A percentile compares a stretch with the other conserved stretches of the same genome.
phyloP scores from a whole-genome alignment of 2,888 invertebrate species.

The Mythimna impura region DNA sequence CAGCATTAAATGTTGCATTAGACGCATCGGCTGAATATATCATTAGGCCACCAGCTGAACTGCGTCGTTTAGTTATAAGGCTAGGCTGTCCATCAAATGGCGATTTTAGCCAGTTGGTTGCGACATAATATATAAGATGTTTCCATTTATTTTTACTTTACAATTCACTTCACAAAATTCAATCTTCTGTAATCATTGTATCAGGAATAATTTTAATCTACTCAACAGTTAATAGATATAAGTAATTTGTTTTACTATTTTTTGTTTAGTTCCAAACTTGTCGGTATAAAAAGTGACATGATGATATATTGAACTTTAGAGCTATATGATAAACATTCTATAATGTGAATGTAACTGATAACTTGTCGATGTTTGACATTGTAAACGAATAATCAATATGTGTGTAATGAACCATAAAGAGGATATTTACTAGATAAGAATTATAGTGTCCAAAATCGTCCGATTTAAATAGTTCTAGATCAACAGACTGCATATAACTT shows the following conservation, averaged over 20 bases:
- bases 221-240: conserved; percentile 8
- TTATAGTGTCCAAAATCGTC: too few relatives aligned
- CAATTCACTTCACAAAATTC: too few relatives aligned
- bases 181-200: conserved; percentile 2
- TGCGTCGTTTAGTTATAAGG: too few relatives aligned
- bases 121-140: too few relatives aligned
- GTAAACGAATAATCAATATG: conserved; percentile 3
- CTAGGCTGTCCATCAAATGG: too few relatives aligned
- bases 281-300: conserved; percentile 13
- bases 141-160: not conserved
- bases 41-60: too few relatives aligned
- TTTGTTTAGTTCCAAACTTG: not conserved
- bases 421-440: not conserved
- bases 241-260: conserved; percentile 1
- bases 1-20: too few relatives aligned
- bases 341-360: not conserved
- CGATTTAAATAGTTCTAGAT: too few relatives aligned
- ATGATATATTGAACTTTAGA: conserved; percentile 13
- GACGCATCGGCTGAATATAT: too few relatives aligned
- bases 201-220: conserved; percentile 2
- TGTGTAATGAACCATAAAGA: not conserved
- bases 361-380: conserved; percentile 5
- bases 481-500: too few relatives aligned
- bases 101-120: too few relatives aligned
- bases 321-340: conserved; percentile 11